Percentiles rank a stretch among this genome's conserved stretches.
Conservation (phyloP, 2,888 invertebrate genomes). For the Diadromus collaris region DNA sequence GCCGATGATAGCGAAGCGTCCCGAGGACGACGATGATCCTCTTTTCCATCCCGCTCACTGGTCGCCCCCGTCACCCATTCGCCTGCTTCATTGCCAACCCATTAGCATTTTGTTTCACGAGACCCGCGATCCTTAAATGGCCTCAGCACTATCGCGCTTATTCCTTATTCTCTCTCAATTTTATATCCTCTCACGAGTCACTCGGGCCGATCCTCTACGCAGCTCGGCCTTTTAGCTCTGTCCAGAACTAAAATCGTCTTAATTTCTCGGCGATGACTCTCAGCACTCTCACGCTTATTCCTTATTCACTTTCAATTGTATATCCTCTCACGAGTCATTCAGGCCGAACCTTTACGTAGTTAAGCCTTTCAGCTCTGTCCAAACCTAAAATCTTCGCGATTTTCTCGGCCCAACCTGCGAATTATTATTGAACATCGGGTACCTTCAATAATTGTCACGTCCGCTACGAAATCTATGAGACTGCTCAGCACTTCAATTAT, state of each 20-base stretch:
- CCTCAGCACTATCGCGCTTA: conserved; percentile 4
- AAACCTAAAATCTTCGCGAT: conserved; percentile 1
- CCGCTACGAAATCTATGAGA: background rate
- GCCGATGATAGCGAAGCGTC: conserved; percentile 5
- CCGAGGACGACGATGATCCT: conserved; percentile 40
- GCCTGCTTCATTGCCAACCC: conserved; percentile 32
- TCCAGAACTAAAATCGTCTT: no score
- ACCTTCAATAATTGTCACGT: conserved; percentile 2
- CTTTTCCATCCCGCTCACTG: background rate
- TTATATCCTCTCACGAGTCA: conserved; percentile 1
- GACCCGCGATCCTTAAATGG: conserved; percentile 21
- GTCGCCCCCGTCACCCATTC: conserved; percentile 49
- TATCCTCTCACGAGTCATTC: conserved; percentile 5
- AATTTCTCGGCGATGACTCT: no score
- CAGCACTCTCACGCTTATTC: conserved; percentile 14
- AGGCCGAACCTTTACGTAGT: background rate
- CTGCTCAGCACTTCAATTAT: background rate
- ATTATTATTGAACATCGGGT: background rate
- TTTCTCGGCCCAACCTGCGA: background rate
- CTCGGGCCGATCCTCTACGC: background rate
- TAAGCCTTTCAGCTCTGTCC: no score
- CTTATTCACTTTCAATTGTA: conserved; percentile 8
- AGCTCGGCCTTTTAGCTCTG: no score
- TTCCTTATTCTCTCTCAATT: conserved; percentile 17
- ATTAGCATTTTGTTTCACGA: conserved; percentile 66